Base-by-base conservation (phyloP, 30 jellyfish, hydroid and myxozoan genomes). In the Calvadosia cruxmelitensis region DNA sequence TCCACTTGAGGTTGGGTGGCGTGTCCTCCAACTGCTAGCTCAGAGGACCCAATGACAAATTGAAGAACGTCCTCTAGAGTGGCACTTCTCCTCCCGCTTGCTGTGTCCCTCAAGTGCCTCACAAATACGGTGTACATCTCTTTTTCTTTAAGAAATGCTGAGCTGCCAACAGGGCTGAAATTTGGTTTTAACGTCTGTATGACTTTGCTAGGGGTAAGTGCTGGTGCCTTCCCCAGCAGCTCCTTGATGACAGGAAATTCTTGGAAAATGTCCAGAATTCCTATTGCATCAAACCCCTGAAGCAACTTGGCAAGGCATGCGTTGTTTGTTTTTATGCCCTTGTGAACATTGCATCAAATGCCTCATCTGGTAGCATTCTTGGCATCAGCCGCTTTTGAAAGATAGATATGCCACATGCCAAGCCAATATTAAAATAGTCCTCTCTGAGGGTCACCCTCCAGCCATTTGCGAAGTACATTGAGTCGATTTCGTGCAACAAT, bases 371-470 rank as follows among this genome's bases (percentile, higher is more conserved):
- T 51, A 49, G 67, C 33, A 71, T 33, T 16, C 63, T 20, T 26
- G 86, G 93, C 27, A 64, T 50, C 33, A 25, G 81, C 13, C 93
- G 86, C 29, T 68, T 80, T 61, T 80, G 86, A 29, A 80, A 34
- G 23, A 71, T 51, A n/a, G 74, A 27, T 28, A 79, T 61, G 3
- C 74, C 72, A 30, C 63, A 28, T 80, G 72, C 63, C 0, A 36
- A 27, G 26, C 93, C 93, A 62, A 79, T 86, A 71, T 33, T 62
- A 63, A 10, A 69, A 42, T 79, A 79, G 1, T 79, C 85, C 50
- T 79, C 80, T 5, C 74, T 27, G 13, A 79, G 33, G 25, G 36
- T 66, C 68, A 29, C 79, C 31, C 71, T 79, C 27, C 71, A 66
- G 0, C 93, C 86, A 49, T 23, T 33, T 0, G 61, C 93, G 72